Evolutionary conservation across 2,888 invertebrate genomes (phyloP).

Genomic region (Branchellion lobata): DNA sequence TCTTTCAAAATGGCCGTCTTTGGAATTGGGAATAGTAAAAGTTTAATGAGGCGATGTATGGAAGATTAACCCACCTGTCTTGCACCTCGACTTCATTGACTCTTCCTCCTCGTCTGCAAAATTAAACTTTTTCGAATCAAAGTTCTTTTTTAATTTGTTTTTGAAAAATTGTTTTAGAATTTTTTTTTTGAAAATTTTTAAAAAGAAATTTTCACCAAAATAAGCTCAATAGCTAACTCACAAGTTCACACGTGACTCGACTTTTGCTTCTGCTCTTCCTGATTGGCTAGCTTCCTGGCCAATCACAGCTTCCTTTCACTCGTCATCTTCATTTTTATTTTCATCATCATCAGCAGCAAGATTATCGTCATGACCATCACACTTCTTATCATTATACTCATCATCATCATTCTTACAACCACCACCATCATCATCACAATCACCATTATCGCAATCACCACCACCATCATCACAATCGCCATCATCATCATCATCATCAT

Average conservation of each 20-base stretch:
- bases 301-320: background rate
- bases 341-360: background rate
- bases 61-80: no score
- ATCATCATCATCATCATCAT: conserved; percentile 3
- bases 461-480: background rate
- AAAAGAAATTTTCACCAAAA: background rate
- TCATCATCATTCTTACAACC: background rate
- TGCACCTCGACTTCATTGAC: no score
- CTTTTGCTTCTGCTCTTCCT: conserved; percentile 6
- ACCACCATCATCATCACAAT: background rate
- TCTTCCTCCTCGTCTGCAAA: no score
- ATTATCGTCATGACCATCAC: background rate
- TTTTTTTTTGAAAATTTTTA: background rate
- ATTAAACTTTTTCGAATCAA: no score
- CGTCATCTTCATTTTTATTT: background rate
- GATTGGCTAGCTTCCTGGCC: conserved; percentile 16
- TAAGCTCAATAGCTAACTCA: background rate
- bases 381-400: background rate
- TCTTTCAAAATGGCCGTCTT: no score
- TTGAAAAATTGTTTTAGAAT: background rate
- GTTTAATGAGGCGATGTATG: no score
- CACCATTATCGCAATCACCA: background rate
- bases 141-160: no score
- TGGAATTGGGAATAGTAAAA: no score
- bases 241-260: no score